Percentiles rank a stretch among this genome's conserved stretches.
phyloP scores from a whole-genome alignment of 2,888 invertebrate genomes.

The Aspidiotus rigidus region DNA sequence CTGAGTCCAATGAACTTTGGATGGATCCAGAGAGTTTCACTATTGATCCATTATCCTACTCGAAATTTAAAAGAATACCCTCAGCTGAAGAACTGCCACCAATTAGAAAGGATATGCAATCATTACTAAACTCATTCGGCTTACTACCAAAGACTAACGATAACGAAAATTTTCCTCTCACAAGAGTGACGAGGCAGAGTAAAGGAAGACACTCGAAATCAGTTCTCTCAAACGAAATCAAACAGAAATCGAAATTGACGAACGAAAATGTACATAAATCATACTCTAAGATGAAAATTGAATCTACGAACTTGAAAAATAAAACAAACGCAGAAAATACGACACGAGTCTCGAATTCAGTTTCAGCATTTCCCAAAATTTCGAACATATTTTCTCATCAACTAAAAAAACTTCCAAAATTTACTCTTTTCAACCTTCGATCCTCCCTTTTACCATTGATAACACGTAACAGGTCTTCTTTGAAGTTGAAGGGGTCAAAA shows the following conservation, averaged over 20 bases:
- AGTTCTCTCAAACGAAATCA: constrained; percentile 9
- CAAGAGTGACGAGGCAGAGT: constrained; percentile 13
- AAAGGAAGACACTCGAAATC: constrained; percentile 9
- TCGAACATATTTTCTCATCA: not conserved
- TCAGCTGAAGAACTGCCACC: constrained; percentile 32
- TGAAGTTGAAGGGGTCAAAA: not conserved
- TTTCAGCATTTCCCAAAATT: not conserved
- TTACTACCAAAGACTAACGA: constrained; percentile 39
- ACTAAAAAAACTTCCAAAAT: not conserved
- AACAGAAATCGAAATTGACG: not conserved
- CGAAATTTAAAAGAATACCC: constrained; percentile 45
- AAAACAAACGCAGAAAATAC: not conserved
- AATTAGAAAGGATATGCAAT: constrained; percentile 43
- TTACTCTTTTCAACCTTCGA: not conserved
- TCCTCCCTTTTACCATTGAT: not conserved
- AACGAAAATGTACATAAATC: not conserved
- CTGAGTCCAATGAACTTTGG: constrained; percentile 6
- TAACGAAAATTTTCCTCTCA: constrained; percentile 22
- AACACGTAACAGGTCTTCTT: not conserved
- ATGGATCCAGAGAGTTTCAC: constrained; percentile 14
- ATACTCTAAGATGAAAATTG: not conserved
- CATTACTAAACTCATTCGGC: constrained; percentile 46
- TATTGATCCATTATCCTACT: constrained; percentile 43
- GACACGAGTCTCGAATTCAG: not conserved
- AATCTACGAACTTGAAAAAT: not conserved